Conservation (phyloP, 1,140 invertebrate genomes). For the Papilio polyxenes region DNA sequence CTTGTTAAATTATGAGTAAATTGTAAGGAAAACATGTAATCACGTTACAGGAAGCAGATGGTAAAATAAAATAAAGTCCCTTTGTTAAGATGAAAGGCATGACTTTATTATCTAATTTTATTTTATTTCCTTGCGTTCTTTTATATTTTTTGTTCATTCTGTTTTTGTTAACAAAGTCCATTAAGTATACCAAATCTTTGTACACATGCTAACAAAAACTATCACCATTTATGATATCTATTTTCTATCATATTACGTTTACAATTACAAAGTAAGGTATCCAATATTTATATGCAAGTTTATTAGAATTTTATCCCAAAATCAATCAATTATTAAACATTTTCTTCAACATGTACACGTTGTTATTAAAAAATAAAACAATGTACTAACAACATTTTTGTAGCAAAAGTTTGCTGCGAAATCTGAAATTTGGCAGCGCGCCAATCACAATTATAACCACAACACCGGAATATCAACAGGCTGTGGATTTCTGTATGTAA, state of each 20-base stretch:
- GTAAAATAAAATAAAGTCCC: background rate
- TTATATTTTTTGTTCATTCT: background rate
- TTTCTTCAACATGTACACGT: background rate
- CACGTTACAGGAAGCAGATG: background rate
- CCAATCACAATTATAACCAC: conserved; percentile 16
- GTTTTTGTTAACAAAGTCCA: too few relatives aligned
- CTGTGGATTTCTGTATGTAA: conserved; percentile 10
- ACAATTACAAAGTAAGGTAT: too few relatives aligned
- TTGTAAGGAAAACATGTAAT: conserved; percentile 21
- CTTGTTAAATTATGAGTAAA: background rate
- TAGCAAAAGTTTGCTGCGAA: background rate
- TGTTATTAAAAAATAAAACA: background rate
- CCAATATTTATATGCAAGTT: too few relatives aligned
- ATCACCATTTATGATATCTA: too few relatives aligned
- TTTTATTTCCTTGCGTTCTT: background rate
- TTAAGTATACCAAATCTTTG: background rate
- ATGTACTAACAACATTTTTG: background rate
- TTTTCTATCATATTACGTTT: too few relatives aligned
- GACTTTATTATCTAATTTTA: background rate
- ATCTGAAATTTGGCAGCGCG: background rate
- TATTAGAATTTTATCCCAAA: background rate
- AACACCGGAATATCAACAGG: conserved; percentile 26
- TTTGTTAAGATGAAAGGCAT: background rate
- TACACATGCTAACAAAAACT: background rate
- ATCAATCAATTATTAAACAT: background rate